phyloP scores from a whole-genome alignment of 2,113 vertebrate genomes.

The Eurypyga helias region DNA sequence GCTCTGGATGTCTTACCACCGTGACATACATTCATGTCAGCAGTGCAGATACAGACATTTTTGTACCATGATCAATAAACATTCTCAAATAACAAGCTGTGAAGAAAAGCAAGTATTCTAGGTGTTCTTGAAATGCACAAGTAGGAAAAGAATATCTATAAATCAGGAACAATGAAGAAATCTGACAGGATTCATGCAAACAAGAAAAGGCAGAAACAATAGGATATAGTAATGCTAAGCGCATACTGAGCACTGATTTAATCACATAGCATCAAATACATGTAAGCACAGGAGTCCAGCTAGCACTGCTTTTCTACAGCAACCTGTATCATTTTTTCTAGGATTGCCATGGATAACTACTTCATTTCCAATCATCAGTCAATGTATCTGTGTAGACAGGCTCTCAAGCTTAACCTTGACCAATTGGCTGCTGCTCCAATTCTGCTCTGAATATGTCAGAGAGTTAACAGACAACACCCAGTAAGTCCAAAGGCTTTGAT shows the following conservation, averaged over 20 bases:
- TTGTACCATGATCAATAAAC: neutral
- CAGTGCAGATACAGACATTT: neutral
- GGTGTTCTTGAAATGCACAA: neutral
- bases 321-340: neutral
- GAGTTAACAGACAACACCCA: neutral
- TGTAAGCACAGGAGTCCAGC: neutral
- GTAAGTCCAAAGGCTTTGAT: neutral
- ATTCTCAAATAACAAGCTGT: neutral
- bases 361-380: neutral
- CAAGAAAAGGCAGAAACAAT: neutral
- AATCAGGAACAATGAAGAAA: neutral
- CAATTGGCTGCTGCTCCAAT: neutral
- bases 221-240: neutral
- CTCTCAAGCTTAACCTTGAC: neutral
- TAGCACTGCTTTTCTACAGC: neutral
- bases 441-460: neutral
- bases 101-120: neutral
- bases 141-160: neutral
- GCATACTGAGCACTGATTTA: neutral
- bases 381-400: fast-evolving
- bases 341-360: neutral
- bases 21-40: neutral
- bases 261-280: neutral
- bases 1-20: neutral
- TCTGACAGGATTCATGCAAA: neutral